These are phyloP conservation scores for Cecidostiba fungosa DNA, from an alignment of 2,888 invertebrate species.

Conservation along the genomic window DNA sequence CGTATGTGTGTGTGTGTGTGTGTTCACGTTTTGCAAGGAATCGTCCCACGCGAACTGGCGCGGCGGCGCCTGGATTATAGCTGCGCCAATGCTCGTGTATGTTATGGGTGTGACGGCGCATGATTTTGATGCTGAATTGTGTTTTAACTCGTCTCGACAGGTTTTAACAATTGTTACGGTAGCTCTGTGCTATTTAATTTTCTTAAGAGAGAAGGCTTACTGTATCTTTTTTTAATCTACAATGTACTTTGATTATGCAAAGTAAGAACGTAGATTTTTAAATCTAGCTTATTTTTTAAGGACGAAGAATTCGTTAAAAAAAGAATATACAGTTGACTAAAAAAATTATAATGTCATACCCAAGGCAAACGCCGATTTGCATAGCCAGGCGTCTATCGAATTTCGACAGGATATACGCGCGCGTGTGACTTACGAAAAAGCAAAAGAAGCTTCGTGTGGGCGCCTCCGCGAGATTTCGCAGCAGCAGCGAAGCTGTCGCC, in stretches of 20 bases:
- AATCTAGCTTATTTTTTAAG: background rate
- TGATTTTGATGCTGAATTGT: background rate
- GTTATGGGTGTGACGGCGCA: constrained; percentile 14
- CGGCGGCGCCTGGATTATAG: background rate
- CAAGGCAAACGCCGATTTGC: constrained; percentile 22
- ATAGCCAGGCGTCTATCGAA: constrained; percentile 31
- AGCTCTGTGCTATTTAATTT: background rate
- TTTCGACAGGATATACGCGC: constrained; percentile 41
- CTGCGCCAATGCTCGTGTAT: background rate
- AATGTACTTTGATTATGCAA: too few species aligned
- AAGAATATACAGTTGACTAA: background rate
- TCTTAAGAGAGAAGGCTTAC: background rate
- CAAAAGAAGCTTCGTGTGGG: constrained; percentile 7
- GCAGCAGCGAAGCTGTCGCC: constrained; percentile 12
- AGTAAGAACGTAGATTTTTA: too few species aligned
- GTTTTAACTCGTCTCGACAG: background rate
- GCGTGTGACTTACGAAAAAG: background rate
- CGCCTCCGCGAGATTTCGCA: constrained; percentile 30
- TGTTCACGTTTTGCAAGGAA: constrained; percentile 34
- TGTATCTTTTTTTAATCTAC: background rate
- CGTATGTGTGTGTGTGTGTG: background rate
- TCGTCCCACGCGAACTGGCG: constrained; percentile 40
- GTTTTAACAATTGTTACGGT: background rate
- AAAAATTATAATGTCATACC: background rate
- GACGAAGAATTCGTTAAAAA: background rate